Base-by-base conservation (phyloP, 2,797 vertebrate species). In the Neoniphon sammara region DNA sequence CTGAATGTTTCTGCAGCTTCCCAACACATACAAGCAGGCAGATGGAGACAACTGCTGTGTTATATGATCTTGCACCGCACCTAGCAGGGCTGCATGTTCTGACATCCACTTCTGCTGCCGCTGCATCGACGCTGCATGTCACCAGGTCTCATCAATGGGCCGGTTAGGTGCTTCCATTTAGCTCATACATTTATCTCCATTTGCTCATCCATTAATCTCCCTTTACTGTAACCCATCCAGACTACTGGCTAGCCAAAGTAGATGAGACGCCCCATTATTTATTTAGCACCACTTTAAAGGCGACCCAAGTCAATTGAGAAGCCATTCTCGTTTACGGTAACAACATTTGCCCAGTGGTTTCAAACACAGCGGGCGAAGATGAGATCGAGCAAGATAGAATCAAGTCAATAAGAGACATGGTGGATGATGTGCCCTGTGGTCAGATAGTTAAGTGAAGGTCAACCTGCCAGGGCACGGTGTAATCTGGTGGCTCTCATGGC, bases 251-350 rank as follows among this genome's bases (percentile, higher is more conserved):
- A 69, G 85, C 82, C 86, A 78, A 82, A 84, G 85, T 79, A 85
- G 83, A 91, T 81, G 85, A 91, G 90, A 89, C 77, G 74, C 77
- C 86, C 85, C 87, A 91, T 93, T 91, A 92, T 86, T 93, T 92
- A 92, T 92, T 92, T 87, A 91, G 82, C 71, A 88, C 77, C 88
- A 91, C 88, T 92, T 92, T 90, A 85, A 88, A 83, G 82, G 71
- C 56, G 85, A 81, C 81, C 76, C 70, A 4, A 88, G 89, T 92
- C 87, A 85, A 91, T 86, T 77, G 86, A 90, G 89, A 82, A 77
- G 81, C 87, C 21, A 66, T 75, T 83, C 84, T 85, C 84, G 60
- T 86, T 89, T 88, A 86, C 82, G 75, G 88, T 87, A 90, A 90
- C 85, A 86, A 82, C 88, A 75, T 91, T 90, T 85, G 75, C 85